phyloP scores from a whole-genome alignment of 1,140 invertebrate genomes.

The Hypsibius dujardini region DNA sequence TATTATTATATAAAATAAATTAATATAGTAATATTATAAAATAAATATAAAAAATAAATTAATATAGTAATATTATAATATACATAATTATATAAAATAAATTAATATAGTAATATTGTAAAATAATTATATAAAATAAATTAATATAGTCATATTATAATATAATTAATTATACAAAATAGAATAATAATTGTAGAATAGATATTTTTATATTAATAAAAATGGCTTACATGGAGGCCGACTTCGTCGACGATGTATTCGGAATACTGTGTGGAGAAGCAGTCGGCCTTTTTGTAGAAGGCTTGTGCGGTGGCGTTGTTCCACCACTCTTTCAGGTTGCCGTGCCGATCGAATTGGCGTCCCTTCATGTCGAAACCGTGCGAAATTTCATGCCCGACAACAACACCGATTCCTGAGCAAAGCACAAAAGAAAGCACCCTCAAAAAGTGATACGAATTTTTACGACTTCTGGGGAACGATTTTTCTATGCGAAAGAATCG shows the following conservation, averaged over 20 bases:
- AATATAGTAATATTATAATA: too few species aligned
- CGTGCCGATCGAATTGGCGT: slow-evolving; percentile 83
- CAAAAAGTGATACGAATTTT: too few species aligned
- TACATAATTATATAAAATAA: too few species aligned
- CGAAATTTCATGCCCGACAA: slow-evolving; percentile 68
- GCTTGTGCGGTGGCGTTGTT: slow-evolving; percentile 75
- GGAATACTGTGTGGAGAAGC: slow-evolving; percentile 86
- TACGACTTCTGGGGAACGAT: too few species aligned
- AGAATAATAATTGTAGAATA: not conserved
- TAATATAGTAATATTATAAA: too few species aligned
- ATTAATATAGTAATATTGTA: too few species aligned
- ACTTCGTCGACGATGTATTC: slow-evolving; percentile 59
- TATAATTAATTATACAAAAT: too few species aligned
- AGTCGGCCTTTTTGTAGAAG: slow-evolving; percentile 75
- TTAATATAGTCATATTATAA: too few species aligned
- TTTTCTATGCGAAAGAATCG: too few species aligned
- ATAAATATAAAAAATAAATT: too few species aligned
- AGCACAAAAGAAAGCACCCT: not conserved
- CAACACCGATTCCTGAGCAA: slow-evolving; percentile 50
- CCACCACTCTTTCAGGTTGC: slow-evolving; percentile 98
- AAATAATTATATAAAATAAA: too few species aligned
- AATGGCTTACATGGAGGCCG: slow-evolving; percentile 39
- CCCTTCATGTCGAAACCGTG: slow-evolving; percentile 79
- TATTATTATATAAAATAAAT: too few species aligned
- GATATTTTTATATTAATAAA: slow-evolving; percentile 10